Evolutionary conservation across 2,888 invertebrate genomes (phyloP).

Genomic region (Macaria notata): DNA sequence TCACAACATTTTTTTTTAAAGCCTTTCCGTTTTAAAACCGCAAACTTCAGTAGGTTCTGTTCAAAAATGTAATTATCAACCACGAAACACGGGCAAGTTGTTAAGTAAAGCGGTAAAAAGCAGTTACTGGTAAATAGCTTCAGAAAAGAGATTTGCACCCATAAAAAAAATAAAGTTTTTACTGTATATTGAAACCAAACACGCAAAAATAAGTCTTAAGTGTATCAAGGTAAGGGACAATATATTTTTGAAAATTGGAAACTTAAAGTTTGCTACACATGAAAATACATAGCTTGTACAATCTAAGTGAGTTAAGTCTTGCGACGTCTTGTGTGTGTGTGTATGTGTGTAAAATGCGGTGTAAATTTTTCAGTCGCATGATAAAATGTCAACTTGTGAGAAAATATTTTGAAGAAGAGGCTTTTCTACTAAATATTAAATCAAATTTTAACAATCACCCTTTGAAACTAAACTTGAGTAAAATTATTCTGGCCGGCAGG

Average conservation of each 20-base stretch:
- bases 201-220: conserved; percentile 3
- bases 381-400: conserved; percentile 1
- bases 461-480: no score
- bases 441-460: no score
- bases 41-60: not conserved
- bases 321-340: conserved; percentile 33
- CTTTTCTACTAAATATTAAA: no score
- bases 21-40: conserved; percentile 5
- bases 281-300: conserved; percentile 8
- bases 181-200: not conserved
- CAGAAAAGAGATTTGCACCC: conserved; percentile 44
- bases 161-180: conserved; percentile 26
- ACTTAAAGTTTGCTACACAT: not conserved
- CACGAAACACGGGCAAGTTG: conserved; percentile 35
- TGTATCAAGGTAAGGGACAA: not conserved
- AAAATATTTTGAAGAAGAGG: no score
- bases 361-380: conserved; percentile 35
- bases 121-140: conserved; percentile 42
- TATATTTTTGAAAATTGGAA: not conserved
- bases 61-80: conserved; percentile 28
- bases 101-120: conserved; percentile 44
- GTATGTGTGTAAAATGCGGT: conserved; percentile 28
- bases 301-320: conserved; percentile 35
- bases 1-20: no score
- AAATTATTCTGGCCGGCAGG: no score